Conservation (phyloP, 2,888 invertebrate species). For the Cybosia mesomella region DNA sequence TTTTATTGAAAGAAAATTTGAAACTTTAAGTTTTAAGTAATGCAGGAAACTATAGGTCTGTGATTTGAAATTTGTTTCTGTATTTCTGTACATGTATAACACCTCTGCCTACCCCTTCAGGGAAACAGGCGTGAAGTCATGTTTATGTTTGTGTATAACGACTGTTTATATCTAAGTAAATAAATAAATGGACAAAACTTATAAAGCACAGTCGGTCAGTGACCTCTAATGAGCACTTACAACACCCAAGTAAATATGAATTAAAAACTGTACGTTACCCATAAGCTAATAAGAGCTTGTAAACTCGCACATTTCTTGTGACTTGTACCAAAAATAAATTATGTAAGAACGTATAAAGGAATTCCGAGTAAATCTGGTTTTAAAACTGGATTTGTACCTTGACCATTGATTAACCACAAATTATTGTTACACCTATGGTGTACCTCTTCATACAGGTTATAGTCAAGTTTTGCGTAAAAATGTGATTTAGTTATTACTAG, state of each 20-base stretch:
- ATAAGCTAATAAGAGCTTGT: not conserved
- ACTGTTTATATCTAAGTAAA: no score
- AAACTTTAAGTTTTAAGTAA: no score
- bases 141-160: no score
- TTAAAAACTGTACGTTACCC: not conserved
- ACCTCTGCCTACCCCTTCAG: no score
- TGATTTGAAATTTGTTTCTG: no score
- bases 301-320: not conserved
- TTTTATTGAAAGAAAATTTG: no score
- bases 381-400: slow-evolving; percentile 46
- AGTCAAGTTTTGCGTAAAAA: not conserved
- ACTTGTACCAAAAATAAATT: slow-evolving; percentile 25
- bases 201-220: not conserved
- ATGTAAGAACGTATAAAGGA: slow-evolving; percentile 40
- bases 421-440: slow-evolving; percentile 29
- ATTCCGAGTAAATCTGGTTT: slow-evolving; percentile 49
- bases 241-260: no score
- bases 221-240: no score
- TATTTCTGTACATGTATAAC: no score
- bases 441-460: slow-evolving; percentile 3
- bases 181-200: no score
- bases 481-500: not conserved
- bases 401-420: slow-evolving; percentile 39
- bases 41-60: no score
- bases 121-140: no score